phyloP scores from a whole-genome alignment of 1,140 invertebrate species.

The Drosophila novamexicana region DNA sequence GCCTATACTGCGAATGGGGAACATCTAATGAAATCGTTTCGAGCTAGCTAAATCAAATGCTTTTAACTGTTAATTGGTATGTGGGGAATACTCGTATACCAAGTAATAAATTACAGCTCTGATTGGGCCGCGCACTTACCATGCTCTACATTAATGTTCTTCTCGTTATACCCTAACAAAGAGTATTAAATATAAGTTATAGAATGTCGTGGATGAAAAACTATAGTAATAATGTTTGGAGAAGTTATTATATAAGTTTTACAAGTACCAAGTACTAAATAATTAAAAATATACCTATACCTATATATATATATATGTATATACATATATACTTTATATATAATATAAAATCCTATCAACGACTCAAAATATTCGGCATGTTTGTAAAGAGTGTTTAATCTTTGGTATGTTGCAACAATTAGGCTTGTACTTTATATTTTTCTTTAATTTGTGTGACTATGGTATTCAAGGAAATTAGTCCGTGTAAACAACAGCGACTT shows the following conservation, averaged over 20 bases:
- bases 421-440: slow-evolving; percentile 7
- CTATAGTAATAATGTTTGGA: too few relatives aligned
- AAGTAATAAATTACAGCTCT: slow-evolving; percentile 67
- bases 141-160: background rate
- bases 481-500: slow-evolving; percentile 14
- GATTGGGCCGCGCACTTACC: slow-evolving; percentile 26
- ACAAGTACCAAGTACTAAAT: background rate
- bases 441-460: slow-evolving; percentile 8
- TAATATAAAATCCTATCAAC: too few relatives aligned
- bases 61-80: slow-evolving; percentile 70
- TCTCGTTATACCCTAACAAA: background rate
- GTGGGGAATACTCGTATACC: slow-evolving; percentile 54
- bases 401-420: background rate
- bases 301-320: too few relatives aligned
- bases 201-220: too few relatives aligned
- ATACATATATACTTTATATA: too few relatives aligned
- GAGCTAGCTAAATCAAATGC: slow-evolving; percentile 49
- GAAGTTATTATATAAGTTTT: background rate
- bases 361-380: too few relatives aligned
- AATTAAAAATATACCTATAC: too few relatives aligned
- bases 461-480: slow-evolving; percentile 34
- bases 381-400: background rate
- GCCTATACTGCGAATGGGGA: slow-evolving; percentile 28
- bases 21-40: slow-evolving; percentile 68
- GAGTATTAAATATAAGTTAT: background rate